Evolutionary conservation across 1,140 invertebrate genomes (phyloP).

Genomic region (Helicoverpa zea): DNA sequence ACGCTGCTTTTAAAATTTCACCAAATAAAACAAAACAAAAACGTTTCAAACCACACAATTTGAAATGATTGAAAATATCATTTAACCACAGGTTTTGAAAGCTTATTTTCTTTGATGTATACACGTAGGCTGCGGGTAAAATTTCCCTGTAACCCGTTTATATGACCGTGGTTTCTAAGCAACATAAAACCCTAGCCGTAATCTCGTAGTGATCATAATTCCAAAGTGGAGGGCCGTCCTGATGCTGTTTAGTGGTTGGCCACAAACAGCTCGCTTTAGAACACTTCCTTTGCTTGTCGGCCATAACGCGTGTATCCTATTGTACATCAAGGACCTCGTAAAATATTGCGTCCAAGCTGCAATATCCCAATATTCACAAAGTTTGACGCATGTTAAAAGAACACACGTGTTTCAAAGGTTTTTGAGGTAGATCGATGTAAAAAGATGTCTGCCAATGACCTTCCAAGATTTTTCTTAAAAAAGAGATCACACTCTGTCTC

Average conservation of each 20-base stretch:
- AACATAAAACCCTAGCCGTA: slow-evolving; percentile 58
- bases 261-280: slow-evolving; percentile 64
- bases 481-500: neutral
- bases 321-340: slow-evolving; percentile 19
- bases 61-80: slow-evolving; percentile 34
- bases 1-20: slow-evolving; percentile 31
- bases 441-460: too few species aligned
- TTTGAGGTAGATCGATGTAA: too few species aligned
- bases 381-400: too few species aligned
- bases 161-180: slow-evolving; percentile 56
- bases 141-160: slow-evolving; percentile 55
- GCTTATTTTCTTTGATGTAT: slow-evolving; percentile 37
- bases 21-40: slow-evolving; percentile 34
- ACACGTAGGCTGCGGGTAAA: slow-evolving; percentile 32
- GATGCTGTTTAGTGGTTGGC: slow-evolving; percentile 66
- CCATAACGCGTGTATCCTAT: slow-evolving; percentile 41
- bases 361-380: too few species aligned
- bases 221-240: slow-evolving; percentile 52
- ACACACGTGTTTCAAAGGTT: too few species aligned
- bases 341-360: neutral
- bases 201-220: slow-evolving; percentile 57
- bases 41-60: slow-evolving; percentile 26
- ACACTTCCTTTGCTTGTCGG: slow-evolving; percentile 63
- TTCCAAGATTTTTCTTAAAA: too few species aligned
- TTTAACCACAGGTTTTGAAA: slow-evolving; percentile 28